Conservation (phyloP, 2,113 vertebrate genomes). For the Willisornis vidua region DNA sequence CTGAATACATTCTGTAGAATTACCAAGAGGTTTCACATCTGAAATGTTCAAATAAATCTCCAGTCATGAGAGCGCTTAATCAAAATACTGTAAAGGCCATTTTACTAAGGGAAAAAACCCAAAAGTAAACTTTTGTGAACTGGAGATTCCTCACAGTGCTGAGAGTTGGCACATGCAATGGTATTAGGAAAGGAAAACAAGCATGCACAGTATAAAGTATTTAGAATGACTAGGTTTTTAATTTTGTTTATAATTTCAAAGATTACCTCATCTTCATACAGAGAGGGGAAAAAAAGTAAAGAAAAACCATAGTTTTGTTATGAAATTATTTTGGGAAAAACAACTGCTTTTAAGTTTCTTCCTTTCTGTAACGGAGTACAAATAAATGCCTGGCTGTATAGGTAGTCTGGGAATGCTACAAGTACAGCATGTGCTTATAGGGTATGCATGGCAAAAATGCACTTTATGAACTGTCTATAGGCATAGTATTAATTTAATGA, state of each 20-base stretch:
- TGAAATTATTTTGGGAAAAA: not conserved
- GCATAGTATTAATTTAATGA: not conserved
- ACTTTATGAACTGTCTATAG: not conserved
- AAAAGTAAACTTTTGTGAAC: not conserved
- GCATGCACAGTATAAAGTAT: not conserved
- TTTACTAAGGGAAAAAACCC: not conserved
- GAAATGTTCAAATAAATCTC: not conserved
- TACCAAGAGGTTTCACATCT: not conserved
- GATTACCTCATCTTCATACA: not conserved
- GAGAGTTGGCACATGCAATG: not conserved
- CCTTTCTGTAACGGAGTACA: not conserved
- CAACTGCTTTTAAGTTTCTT: not conserved
- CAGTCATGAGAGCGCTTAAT: not conserved
- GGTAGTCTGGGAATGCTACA: not conserved
- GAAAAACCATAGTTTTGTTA: not conserved
- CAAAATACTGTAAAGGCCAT: not conserved
- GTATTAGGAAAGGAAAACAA: slow-evolving; percentile 17
- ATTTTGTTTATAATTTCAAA: not conserved
- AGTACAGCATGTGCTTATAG: not conserved
- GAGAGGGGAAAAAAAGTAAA: not conserved
- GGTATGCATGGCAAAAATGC: not conserved
- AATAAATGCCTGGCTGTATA: not conserved
- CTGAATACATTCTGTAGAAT: not conserved
- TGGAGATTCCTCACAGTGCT: not conserved
- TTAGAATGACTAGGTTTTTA: not conserved